Base-by-base conservation (phyloP, 2,888 invertebrate species). In the Saturnia pavonia region DNA sequence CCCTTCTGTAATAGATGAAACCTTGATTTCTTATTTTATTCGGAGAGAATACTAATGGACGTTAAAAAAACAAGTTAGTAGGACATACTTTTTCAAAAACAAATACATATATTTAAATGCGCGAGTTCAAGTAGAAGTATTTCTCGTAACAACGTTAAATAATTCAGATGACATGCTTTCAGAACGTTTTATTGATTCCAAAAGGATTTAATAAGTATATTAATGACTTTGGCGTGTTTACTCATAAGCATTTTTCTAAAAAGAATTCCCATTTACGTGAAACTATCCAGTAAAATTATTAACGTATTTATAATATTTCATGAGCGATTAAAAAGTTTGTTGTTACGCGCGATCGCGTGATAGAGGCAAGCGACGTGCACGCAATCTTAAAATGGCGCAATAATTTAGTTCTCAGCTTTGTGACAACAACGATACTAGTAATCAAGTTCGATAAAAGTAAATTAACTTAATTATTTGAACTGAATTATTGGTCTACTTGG, bases 381-480 rank as follows among this genome's bases (percentile, higher is more conserved):
- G 89, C 88, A 84, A 86, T 79, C 75, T 60, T 14, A 60, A 75
- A 80, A 84, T 81, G 80, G 80, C 87, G 85, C 85, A 83, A 85
- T 86, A 83, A 84, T 78, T 85, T 74, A 82, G 73, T 57, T 71
- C 70, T 68, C 25, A 34, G 45, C 22, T 40, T 70, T 68, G 51
- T 68, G 40, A 27, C 12, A 19, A 14, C 40, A 68, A 48, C n/a
- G 48, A 12, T 60, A 27, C 48, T 68, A n/a, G 66, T 45, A 34
- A 42, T 27, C 22, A 68, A 34, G 19, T 27, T 69, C 71, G 73
- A 76, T 71, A n/a, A 67, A 68, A 74, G 71, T 34, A 54, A 73
- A 74, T 74, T 71, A 63, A n/a, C 22, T 40, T 69, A 34, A 34
- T 2, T 60, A 45, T 25, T 60, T 34, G 16, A 7, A 14, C 7